Percentiles rank a stretch among this genome's conserved stretches.
Conservation (phyloP, 2,888 invertebrate species). For the Ctenicera cuprea region DNA sequence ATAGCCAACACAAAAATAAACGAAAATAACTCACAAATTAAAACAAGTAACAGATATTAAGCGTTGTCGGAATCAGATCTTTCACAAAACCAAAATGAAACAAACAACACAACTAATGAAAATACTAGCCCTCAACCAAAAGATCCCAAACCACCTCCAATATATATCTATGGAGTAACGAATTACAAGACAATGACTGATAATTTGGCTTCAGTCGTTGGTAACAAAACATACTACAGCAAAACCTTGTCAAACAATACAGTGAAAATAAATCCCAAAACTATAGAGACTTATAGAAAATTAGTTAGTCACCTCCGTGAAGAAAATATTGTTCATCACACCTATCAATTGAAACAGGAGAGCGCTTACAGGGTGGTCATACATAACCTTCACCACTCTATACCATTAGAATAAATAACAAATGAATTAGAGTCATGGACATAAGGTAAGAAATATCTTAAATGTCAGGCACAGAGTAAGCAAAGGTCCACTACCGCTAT, state of each 20-base stretch:
- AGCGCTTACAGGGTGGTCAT: background rate
- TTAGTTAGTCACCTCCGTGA: too few species aligned
- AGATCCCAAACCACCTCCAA: conserved; percentile 4
- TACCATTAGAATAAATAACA: background rate
- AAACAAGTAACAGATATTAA: background rate
- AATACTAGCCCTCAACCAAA: background rate
- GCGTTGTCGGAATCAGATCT: background rate
- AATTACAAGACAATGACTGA: background rate
- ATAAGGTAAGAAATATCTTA: background rate
- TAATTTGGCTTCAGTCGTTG: background rate
- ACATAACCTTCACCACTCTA: background rate
- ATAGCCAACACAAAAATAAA: background rate
- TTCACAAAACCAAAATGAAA: background rate
- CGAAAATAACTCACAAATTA: background rate
- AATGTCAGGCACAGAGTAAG: too few species aligned
- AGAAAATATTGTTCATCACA: conserved; percentile 6
- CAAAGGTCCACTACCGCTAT: too few species aligned
- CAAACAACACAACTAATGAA: background rate
- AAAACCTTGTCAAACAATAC: conserved; percentile 6
- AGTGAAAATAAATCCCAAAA: too few species aligned
- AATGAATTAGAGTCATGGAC: background rate
- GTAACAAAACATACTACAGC: background rate
- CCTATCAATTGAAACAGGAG: background rate
- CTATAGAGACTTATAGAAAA: too few species aligned
- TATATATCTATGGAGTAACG: conserved; percentile 7